Base-by-base conservation (phyloP, 2,797 vertebrate genomes). In the Enteromius anoplus region DNA sequence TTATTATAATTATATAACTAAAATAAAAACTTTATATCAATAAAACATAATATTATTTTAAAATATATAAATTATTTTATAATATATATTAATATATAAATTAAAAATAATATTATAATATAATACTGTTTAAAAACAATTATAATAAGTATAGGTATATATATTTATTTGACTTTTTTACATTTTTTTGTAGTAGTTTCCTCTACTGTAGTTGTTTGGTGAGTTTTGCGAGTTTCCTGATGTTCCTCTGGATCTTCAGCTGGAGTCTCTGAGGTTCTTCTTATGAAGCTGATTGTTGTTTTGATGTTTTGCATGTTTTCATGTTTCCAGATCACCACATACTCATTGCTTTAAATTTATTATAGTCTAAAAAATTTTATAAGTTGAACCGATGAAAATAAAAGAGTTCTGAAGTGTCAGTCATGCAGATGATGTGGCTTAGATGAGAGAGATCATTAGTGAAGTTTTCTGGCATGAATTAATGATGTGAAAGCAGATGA, bases 401-500 rank as follows among this genome's bases (percentile, higher is more conserved):
- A 72, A 21, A 0, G 17, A 37, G 49, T 37, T 75, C 49, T 55
- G 9, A 75, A 73, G 53, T 40, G 51, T 12, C 32, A 75, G n/a
- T 75, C 49, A 55, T 75, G 72, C 49, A 55, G 51, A 75, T 84
- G 62, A 55, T 49, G 26, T 69, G 60, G n/a, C 69, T 78, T 78
- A 47, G 83, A 69, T 81, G 58, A 51, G 62, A 84, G 78, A 58
- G 58, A 66, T 75, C 75, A 81, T 81, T 80, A 81, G 81, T 62
- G 26, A 73, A 85, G 69, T 81, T 85, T 87, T 81, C 53, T 26
- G 0, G 47, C 51, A 85, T 84, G 84, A 87, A 85, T 87, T 87
- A 84, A 81, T 87, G 80, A 84, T 84, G 55, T 49, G 73, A 81
- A 85, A 78, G 72, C 62, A 75, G 80, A 85, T 84, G 53, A 84